phyloP scores from a whole-genome alignment of 2,113 vertebrate species.

The Alexandromys fortis region DNA sequence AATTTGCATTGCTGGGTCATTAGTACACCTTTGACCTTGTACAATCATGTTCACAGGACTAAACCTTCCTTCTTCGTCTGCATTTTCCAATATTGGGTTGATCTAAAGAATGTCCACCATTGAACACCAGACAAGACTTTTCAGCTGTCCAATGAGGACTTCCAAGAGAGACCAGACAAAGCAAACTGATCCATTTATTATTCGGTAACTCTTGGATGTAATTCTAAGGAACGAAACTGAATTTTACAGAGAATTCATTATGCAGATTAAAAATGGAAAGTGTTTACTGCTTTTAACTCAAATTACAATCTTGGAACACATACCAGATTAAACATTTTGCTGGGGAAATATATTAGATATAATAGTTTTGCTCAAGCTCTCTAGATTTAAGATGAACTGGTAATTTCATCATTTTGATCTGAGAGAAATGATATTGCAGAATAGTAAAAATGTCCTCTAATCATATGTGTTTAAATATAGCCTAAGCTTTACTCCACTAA shows the following conservation, averaged over 20 bases:
- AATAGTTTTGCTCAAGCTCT: neutral
- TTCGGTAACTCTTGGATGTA: neutral
- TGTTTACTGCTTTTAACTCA: conserved; percentile 9
- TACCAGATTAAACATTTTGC: conserved; percentile 32
- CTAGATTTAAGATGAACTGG: conserved; percentile 11
- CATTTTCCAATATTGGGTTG: neutral
- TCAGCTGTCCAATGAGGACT: neutral
- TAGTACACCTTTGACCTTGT: neutral
- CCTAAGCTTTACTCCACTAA: neutral
- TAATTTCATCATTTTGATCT: neutral
- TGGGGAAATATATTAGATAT: neutral
- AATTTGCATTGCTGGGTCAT: neutral
- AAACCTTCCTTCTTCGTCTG: neutral
- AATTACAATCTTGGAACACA: neutral
- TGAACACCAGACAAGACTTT: neutral
- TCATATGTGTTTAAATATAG: neutral
- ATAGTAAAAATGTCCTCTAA: neutral
- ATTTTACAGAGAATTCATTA: conserved; percentile 17
- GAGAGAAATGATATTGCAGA: conserved; percentile 15
- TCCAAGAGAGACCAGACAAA: neutral
- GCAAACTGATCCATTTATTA: neutral
- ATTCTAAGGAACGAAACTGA: neutral
- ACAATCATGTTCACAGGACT: neutral
- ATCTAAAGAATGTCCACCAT: neutral
- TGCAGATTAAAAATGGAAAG: neutral